A percentile compares a stretch with the other conserved stretches of the same genome.
Evolutionary conservation across 35 echinoderm and acorn worm species (phyloP).

Genomic region (Ptychodera flava): DNA sequence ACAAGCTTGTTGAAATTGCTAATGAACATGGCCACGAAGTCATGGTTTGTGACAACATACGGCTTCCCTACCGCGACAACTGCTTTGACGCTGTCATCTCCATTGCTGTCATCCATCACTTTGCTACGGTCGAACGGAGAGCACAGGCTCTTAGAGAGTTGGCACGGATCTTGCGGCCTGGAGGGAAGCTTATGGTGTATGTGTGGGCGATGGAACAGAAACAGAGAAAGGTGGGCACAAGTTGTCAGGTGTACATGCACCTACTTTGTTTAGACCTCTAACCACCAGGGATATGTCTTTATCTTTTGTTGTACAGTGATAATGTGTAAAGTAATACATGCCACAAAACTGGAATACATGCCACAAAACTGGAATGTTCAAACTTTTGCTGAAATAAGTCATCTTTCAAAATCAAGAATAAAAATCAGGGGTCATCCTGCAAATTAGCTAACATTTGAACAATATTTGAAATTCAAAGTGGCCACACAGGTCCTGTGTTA

Average conservation of each 20-base stretch:
- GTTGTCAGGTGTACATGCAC: background rate
- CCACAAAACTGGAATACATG: no score
- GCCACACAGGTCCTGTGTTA: no score
- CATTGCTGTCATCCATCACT: conserved; percentile 98
- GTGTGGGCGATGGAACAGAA: conserved; percentile 99
- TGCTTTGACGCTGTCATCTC: conserved; percentile 98
- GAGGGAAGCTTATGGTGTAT: conserved; percentile 90
- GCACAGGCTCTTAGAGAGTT: conserved; percentile 72
- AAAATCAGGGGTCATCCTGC: no score
- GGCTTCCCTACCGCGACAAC: conserved; percentile 79
- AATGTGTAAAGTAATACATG: no score
- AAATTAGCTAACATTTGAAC: no score
- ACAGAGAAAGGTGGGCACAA: conserved; percentile 68
- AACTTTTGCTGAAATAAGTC: no score
- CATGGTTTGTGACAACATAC: conserved; percentile 93
- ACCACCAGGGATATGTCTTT: no score
- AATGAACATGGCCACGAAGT: conserved; percentile 49
- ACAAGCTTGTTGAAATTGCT: conserved; percentile 63
- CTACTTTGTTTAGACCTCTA: background rate
- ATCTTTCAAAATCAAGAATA: no score
- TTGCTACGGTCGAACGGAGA: conserved; percentile 82
- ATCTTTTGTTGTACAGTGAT: no score
- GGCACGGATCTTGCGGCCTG: conserved; percentile 91
- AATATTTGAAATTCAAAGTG: no score
- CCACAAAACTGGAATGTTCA: no score